phyloP scores from a whole-genome alignment of 2,113 vertebrate genomes.

The Barbus barbus region DNA sequence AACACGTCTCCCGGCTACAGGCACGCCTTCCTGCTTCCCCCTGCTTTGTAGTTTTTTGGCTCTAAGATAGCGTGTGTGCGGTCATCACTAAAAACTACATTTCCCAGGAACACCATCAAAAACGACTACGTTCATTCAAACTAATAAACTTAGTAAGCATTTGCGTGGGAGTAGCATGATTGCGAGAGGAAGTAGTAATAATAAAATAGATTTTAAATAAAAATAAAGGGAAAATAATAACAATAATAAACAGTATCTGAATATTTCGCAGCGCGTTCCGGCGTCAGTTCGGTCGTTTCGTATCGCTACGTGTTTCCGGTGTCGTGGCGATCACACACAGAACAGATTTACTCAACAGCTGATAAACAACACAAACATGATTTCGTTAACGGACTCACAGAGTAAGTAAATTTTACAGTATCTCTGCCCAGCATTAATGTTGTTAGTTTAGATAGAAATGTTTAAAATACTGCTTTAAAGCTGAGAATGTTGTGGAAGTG shows the following conservation, averaged over 20 bases:
- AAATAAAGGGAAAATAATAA: not conserved
- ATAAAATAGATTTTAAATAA: not conserved
- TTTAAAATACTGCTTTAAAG: not conserved
- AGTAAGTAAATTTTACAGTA: slow-evolving; percentile 76
- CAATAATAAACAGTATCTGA: not conserved
- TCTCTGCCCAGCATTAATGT: not conserved
- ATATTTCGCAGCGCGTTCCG: not conserved
- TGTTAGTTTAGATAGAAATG: not conserved
- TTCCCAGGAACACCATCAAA: slow-evolving; percentile 4
- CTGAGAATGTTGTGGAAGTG: not conserved
- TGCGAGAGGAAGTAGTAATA: not conserved
- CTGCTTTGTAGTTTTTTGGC: slow-evolving; percentile 57
- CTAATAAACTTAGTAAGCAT: not conserved
- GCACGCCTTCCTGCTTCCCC: slow-evolving; percentile 6
- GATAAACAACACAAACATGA: slow-evolving; percentile 71
- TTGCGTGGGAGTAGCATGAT: not conserved
- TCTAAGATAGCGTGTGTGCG: not conserved
- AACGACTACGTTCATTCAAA: not conserved
- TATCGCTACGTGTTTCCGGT: slow-evolving; percentile 87
- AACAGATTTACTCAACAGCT: not conserved
- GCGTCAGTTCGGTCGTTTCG: slow-evolving; percentile 8
- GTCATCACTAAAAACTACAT: not conserved
- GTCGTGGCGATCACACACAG: slow-evolving; percentile 84
- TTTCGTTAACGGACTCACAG: slow-evolving; percentile 90
- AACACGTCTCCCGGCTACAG: slow-evolving; percentile 45